These are phyloP conservation scores for Hyles euphorbiae DNA, from an alignment of 1,140 invertebrate genomes.

Conservation along the genomic window DNA sequence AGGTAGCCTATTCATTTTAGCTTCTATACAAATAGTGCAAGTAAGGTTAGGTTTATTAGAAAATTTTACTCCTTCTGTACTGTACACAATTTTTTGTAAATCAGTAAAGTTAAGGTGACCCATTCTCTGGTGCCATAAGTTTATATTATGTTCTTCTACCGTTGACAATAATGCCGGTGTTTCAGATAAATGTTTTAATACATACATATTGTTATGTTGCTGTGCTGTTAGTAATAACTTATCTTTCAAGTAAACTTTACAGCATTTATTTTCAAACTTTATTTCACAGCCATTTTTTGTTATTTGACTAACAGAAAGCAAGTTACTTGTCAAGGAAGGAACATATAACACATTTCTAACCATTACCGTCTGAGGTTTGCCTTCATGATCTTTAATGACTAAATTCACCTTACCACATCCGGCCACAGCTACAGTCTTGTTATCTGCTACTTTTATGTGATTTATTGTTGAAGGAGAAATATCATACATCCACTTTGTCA, in stretches of 20 bases:
- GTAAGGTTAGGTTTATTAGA: constrained; percentile 12
- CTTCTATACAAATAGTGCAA: constrained; percentile 30
- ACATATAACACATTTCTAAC: constrained; percentile 5
- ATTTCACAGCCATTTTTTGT: too few relatives aligned
- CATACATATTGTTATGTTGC: constrained; percentile 26
- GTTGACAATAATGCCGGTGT: constrained; percentile 14
- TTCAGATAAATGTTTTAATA: constrained; percentile 19
- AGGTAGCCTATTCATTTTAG: constrained; percentile 27
- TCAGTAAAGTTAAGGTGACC: constrained; percentile 32
- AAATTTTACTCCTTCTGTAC: constrained; percentile 22
- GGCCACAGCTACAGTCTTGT: constrained; percentile 18
- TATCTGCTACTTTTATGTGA: constrained; percentile 14
- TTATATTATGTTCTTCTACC: constrained; percentile 15
- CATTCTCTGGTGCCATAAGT: constrained; percentile 33
- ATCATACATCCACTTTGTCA: too few relatives aligned
- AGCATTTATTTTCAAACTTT: constrained; percentile 8
- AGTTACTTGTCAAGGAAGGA: not conserved
- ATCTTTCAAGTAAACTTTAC: constrained; percentile 12
- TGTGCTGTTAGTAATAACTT: constrained; percentile 14
- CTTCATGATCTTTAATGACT: constrained; percentile 11
- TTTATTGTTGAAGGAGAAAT: too few relatives aligned
- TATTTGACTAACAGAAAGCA: constrained; percentile 7
- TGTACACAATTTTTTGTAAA: constrained; percentile 24
- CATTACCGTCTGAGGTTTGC: constrained; percentile 12
- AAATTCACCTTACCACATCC: constrained; percentile 16